These are phyloP conservation scores for Brachyhypopomus gauderio DNA, from an alignment of 2,113 vertebrate genomes.

Conservation along the genomic window DNA sequence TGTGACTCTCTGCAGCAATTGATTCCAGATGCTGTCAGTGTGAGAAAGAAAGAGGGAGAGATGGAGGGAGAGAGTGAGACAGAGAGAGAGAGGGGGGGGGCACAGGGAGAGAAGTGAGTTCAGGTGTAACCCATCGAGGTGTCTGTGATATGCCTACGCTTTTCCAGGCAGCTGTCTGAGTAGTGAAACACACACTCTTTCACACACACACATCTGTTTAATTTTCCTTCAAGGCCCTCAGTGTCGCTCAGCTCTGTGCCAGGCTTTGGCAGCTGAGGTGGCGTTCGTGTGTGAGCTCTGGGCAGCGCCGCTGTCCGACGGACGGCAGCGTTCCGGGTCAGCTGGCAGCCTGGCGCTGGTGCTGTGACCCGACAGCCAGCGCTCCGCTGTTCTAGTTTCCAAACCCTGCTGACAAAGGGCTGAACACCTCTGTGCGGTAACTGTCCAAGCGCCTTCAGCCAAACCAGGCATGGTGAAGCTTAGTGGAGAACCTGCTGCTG, in stretches of 20 bases:
- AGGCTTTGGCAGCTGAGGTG: constrained; percentile 69
- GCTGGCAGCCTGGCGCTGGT: constrained; percentile 54
- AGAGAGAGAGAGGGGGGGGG: constrained; percentile 17
- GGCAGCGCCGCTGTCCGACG: constrained; percentile 67
- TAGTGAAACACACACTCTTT: constrained; percentile 18
- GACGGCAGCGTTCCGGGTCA: constrained; percentile 75
- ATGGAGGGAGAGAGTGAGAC: constrained; percentile 52
- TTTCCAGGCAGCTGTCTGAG: constrained; percentile 33
- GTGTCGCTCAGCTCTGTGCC: constrained; percentile 49
- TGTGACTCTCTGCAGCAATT: constrained; percentile 76
- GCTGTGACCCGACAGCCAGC: constrained; percentile 67
- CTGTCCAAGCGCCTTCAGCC: constrained; percentile 62
- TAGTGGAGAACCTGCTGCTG: constrained; percentile 9
- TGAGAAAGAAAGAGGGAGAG: constrained; percentile 69
- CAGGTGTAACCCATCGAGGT: constrained; percentile 75
- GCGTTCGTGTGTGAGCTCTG: constrained; percentile 71
- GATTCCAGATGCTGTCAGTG: constrained; percentile 78
- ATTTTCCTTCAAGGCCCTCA: constrained; percentile 57
- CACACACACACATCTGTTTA: constrained; percentile 40
- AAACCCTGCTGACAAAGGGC: constrained; percentile 71
- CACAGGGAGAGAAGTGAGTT: constrained; percentile 66
- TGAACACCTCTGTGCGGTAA: constrained; percentile 65
- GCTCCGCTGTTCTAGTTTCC: constrained; percentile 66
- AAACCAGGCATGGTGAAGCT: constrained; percentile 43
- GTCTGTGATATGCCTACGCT: constrained; percentile 66